Base-by-base conservation (phyloP, 2,113 vertebrate genomes). In the Colossoma macropomum region DNA sequence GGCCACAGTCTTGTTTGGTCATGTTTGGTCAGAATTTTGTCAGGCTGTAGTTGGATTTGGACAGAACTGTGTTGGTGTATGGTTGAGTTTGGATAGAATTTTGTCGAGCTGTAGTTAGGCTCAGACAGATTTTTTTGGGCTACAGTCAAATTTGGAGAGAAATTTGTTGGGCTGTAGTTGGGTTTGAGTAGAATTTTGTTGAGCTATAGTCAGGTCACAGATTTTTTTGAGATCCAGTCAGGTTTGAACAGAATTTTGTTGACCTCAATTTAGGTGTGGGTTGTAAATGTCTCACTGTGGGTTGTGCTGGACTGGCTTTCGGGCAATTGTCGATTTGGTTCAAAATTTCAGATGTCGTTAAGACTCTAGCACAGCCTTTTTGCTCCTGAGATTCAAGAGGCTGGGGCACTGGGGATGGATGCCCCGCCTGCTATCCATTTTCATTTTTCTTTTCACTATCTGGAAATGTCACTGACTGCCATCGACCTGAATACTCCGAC, bases 401-500 rank as follows among this genome's bases (percentile, higher is more conserved):
- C 28, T 13, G 48, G n/a, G 25, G 13, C 10, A 62, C 21, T 25
- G 5, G 56, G 7, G 7, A 19, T 21, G 54, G 16, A 56, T 11
- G 19, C 19, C 28, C 32, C 10, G 41, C 41, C 15, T 41, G 28
- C 28, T 60, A 16, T 71, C 27, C 15, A n/a, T 30, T 30, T 50
- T 28, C 28, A 32, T 60, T 28, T 70, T 80, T n/a, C 8, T 65
- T 62, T 62, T 80, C 59, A 34, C 8, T 9, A n/a, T 48, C 60
- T 77, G 75, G 75, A 23, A 63, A 48, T 77, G 75, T 30, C 25
- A 77, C 60, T 28, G n/a, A 25, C 50, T 32, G 45, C 62, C 27
- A 38, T 52, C 45, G 32, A 65, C 38, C 21, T 30, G 45, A 78
- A 27, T 48, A 27, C 17, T 48, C 41, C 7, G 25, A 19, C 9